Base-by-base conservation (phyloP, 1,140 invertebrate species). In the Brachionus koreanus region DNA sequence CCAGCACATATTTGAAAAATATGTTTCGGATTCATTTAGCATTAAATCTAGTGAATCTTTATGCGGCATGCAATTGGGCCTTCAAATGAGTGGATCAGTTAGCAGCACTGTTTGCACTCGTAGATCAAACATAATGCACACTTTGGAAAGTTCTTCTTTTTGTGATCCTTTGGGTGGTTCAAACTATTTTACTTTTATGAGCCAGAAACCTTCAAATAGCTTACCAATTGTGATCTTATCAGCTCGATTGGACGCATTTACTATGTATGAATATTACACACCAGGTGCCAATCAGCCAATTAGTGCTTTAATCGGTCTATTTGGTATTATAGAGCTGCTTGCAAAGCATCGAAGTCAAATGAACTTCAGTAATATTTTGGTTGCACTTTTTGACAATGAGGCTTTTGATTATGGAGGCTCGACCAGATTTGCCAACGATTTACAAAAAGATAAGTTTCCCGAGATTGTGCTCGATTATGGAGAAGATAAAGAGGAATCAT, bases 371-470 rank as follows among this genome's bases (percentile, higher is more conserved):
- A 79, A 29, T 37, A 42, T 79, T 35, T 43, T 79, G 19, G 1
- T 79, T 16, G 61, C 43, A 5, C 33, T 79, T 0, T 79, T 79
- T 43, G 76, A 79, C n/a, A 79, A 79, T n/a, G 76, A 79, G 16
- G 76, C 76, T 6, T 79, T 79, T 61, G 76, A 79, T 61, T 79
- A 79, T 65, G 76, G 49, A 12, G 76, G 76, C 12, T 79, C 76
- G 33, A n/a, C 49, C 4, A 79, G 76, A 61, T 79, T 79, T 61
- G 35, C 39, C 12, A 16, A 33, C 5, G 76, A 79, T 61, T 65
- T 79, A 23, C 3, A n/a, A 3, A 16, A 23, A 3, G 49, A 61
- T 1, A 16, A 42, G 10, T 79, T 79, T 79, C 76, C 76, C 0
- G 19, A 23, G 29, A 37, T 79, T 23, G 57, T 10, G 7, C 7